phyloP scores from a whole-genome alignment of 2,888 invertebrate species.

The Caenorhabditis macrosperma region DNA sequence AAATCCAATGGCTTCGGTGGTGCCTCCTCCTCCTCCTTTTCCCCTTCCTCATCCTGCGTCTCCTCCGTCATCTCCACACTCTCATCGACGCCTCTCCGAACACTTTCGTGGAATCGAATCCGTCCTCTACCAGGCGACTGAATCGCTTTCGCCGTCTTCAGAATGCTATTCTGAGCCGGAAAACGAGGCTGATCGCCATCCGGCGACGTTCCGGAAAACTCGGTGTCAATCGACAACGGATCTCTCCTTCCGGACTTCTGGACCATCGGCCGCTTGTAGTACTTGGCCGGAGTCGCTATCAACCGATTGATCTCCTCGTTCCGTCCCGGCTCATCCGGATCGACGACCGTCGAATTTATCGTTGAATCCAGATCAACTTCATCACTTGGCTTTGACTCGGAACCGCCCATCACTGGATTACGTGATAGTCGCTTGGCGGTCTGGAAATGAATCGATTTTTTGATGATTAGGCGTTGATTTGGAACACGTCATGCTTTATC shows the following conservation, averaged over 20 bases:
- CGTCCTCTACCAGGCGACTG: slow-evolving; percentile 28
- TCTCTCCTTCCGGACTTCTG: neutral
- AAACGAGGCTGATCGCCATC: neutral
- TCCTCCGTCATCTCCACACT: slow-evolving; percentile 12
- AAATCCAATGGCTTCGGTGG: neutral
- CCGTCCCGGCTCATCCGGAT: neutral
- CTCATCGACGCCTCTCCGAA: slow-evolving; percentile 15
- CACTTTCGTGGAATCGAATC: slow-evolving; percentile 31
- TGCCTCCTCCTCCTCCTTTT: slow-evolving; percentile 3
- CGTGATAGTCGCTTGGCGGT: too few species aligned
- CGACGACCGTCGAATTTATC: too few species aligned
- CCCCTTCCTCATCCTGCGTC: slow-evolving; percentile 26
- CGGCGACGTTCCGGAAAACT: slow-evolving; percentile 9
- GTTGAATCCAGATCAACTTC: too few species aligned
- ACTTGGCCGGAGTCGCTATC: slow-evolving; percentile 30
- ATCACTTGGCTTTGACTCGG: too few species aligned
- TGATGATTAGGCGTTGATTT: too few species aligned
- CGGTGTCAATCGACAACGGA: neutral
- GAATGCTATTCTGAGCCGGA: slow-evolving; percentile 26
- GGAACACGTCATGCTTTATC: too few species aligned
- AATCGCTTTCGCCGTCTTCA: slow-evolving; percentile 30
- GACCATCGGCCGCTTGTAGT: slow-evolving; percentile 13
- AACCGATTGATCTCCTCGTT: neutral
- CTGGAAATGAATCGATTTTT: too few species aligned
- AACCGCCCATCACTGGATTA: too few species aligned